These are phyloP conservation scores for Bufo bufo DNA, from an alignment of 2,113 vertebrate genomes.

Conservation along the genomic window DNA sequence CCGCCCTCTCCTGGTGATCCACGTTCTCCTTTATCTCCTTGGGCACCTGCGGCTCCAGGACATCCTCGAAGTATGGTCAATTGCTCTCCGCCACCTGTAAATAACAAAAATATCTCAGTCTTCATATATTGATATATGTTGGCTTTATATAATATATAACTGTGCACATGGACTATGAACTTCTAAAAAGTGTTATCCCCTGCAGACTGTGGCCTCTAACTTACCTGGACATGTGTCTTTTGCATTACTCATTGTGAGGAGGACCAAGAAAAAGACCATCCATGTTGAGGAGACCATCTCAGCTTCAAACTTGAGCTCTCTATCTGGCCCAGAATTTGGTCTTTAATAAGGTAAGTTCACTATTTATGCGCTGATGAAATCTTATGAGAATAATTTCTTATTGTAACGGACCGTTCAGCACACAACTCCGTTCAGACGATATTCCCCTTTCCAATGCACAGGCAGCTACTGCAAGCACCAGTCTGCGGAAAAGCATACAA, in stretches of 20 bases:
- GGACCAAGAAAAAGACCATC: not conserved
- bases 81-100: not conserved
- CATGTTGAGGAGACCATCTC: too few relatives aligned
- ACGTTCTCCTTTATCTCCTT: constrained; percentile 10
- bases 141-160: not conserved
- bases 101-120: not conserved
- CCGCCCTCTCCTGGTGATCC: not conserved
- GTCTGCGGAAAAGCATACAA: too few relatives aligned
- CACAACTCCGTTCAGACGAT: too few relatives aligned
- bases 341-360: too few relatives aligned
- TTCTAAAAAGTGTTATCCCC: too few relatives aligned
- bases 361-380: not conserved
- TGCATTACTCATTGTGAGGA: not conserved
- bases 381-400: not conserved
- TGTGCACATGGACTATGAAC: not conserved
- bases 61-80: constrained; percentile 2
- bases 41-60: not conserved
- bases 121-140: not conserved
- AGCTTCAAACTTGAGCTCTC: not conserved
- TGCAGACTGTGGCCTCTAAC: not conserved
- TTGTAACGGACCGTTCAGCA: too few relatives aligned
- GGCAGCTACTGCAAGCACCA: too few relatives aligned
- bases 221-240: not conserved
- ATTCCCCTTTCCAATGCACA: too few relatives aligned
- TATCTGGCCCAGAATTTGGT: not conserved